A percentile compares a stretch with the other conserved stretches of the same genome.
These are phyloP conservation scores for Hyles lineata DNA, from an alignment of 2,888 invertebrate genomes.

Conservation along the genomic window DNA sequence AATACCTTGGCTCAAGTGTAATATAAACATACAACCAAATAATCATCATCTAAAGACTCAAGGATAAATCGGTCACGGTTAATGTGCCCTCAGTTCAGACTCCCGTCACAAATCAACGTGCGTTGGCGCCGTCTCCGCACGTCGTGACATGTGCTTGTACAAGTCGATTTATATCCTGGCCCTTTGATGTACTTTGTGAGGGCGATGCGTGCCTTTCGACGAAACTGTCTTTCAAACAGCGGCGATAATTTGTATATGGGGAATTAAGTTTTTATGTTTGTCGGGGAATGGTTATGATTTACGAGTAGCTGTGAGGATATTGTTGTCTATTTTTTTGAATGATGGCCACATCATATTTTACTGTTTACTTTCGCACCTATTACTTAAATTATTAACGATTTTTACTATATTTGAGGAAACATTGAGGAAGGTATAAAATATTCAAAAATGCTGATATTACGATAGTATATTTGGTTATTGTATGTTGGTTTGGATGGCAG, in stretches of 20 bases:
- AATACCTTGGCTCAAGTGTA: too few relatives aligned
- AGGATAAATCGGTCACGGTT: constrained; percentile 59
- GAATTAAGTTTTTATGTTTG: constrained; percentile 36
- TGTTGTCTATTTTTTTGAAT: background rate
- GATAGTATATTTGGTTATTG: too few relatives aligned
- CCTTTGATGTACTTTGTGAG: constrained; percentile 69
- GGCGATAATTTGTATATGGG: constrained; percentile 44
- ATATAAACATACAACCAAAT: too few relatives aligned
- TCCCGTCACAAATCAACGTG: constrained; percentile 46
- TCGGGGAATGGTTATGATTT: background rate
- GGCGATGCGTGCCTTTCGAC: constrained; percentile 41
- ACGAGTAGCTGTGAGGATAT: background rate
- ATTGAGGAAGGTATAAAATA: too few relatives aligned
- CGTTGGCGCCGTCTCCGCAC: constrained; percentile 66
- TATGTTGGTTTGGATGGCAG: too few relatives aligned
- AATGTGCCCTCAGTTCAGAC: constrained; percentile 50
- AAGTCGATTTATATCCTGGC: constrained; percentile 60
- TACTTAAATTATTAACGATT: too few relatives aligned
- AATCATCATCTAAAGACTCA: background rate
- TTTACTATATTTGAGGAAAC: too few relatives aligned
- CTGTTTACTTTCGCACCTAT: background rate
- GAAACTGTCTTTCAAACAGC: constrained; percentile 49
- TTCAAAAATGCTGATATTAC: too few relatives aligned
- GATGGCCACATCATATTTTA: too few relatives aligned
- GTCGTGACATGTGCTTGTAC: constrained; percentile 60